Base-by-base conservation (phyloP, 30 jellyfish, hydroid and myxozoan genomes). In the Morbakka virulenta region DNA sequence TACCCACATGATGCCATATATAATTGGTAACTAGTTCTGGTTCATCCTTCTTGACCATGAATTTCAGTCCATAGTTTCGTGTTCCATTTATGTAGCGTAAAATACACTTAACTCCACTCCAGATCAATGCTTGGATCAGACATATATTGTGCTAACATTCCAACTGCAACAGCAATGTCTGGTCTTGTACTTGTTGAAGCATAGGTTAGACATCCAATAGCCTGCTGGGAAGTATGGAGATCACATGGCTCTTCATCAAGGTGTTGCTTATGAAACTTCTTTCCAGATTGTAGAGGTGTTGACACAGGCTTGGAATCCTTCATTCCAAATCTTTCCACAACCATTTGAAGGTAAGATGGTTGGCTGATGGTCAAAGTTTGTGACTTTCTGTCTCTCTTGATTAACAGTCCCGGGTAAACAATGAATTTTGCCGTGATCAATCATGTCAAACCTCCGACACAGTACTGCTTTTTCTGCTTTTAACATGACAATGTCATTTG, bases 81-180 rank as follows among this genome's bases (percentile, higher is more conserved):
- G 93, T 81, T 35, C 93, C 93, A 68, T 81, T 81, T 64, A 69
- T 3, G 67, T 82, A 70, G 22, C 87, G 74, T 47, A 82, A 24
- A 0, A 82, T 36, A 0, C 82, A 69, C 81, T 69, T 82, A 25
- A 70, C 74, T 4, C 77, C 94, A 26, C 27, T 69, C 92, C 92
- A 80, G 85, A 30, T 68, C 79, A 28, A 67, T 68, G 85, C 92
- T 53, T 67, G 92, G 86, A 31, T 68, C 52, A 67, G 92, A 67
- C 91, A 80, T 48, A 72, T 66, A 35, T n/a, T 34, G 87, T 9
- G 77, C 17, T 72, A 82, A 57, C n/a, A 52, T 36, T 67, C 79
- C 85, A 32, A 83, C 84, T 62, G 95, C 89, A 11, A 51, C 63
- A 35, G 95, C 67, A 27, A 83, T 63, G 50, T 83, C 95, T 31